phyloP scores from a whole-genome alignment of 2,797 vertebrate genomes.

The Alfaro cultratus region DNA sequence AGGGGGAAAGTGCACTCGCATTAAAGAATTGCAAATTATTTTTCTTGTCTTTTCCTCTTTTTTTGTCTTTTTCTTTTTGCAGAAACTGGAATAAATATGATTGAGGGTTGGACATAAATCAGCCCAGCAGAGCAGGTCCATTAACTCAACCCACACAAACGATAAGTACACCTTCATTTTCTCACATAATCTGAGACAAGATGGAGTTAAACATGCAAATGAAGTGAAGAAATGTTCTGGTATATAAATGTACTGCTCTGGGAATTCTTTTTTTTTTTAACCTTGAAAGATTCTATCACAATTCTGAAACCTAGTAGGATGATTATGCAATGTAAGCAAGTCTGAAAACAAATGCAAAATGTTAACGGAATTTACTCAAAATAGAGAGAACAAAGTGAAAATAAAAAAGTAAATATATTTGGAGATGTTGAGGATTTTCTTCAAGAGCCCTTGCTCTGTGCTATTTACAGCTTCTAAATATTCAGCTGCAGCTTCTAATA shows the following conservation, averaged over 20 bases:
- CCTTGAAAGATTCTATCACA: neutral
- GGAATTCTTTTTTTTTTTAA: neutral
- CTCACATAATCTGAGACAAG: slow-evolving; percentile 21
- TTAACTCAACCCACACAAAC: slow-evolving; percentile 39
- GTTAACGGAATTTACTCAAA: neutral
- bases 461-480: neutral
- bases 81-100: slow-evolving; percentile 7
- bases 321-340: neutral
- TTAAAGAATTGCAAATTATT: slow-evolving; percentile 8
- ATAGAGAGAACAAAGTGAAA: neutral
- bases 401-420: neutral
- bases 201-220: slow-evolving; percentile 45
- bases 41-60: neutral
- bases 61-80: slow-evolving; percentile 6
- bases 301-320: neutral
- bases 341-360: neutral
- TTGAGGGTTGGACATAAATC: slow-evolving; percentile 18
- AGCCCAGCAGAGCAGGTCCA: slow-evolving; percentile 24
- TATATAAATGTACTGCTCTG: neutral
- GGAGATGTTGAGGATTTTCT: neutral
- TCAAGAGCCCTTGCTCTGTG: neutral
- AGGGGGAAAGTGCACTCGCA: neutral
- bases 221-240: neutral
- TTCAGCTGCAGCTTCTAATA: neutral
- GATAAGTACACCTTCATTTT: slow-evolving; percentile 26